These are phyloP conservation scores for Salvelinus sp. DNA, from an alignment of 2,113 vertebrate genomes.

Conservation along the genomic window DNA sequence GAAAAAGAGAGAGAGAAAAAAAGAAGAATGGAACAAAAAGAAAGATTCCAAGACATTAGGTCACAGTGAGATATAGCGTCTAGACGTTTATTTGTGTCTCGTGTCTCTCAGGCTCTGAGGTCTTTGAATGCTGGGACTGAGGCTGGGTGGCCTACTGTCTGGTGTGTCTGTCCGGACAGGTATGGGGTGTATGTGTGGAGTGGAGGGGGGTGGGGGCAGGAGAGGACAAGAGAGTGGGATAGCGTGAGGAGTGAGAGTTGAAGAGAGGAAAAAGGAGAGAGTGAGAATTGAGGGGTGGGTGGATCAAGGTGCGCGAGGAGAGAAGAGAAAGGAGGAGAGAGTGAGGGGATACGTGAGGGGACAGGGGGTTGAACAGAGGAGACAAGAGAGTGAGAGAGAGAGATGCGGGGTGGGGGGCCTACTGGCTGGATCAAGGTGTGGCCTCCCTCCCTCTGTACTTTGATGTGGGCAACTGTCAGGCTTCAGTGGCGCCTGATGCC, in stretches of 20 bases:
- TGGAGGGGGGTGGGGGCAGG: background rate
- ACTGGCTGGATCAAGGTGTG: slow-evolving; percentile 78
- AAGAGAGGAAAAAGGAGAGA: background rate
- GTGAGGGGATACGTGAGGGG: background rate
- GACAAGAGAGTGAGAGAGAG: background rate
- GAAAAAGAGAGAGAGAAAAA: slow-evolving; percentile 58
- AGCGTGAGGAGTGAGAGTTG: background rate
- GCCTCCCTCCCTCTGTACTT: slow-evolving; percentile 61
- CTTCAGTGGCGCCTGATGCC: slow-evolving; percentile 74
- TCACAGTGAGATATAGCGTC: slow-evolving; percentile 76
- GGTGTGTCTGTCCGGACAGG: slow-evolving; percentile 78
- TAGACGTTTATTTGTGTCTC: slow-evolving; percentile 79
- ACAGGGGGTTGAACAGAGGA: background rate
- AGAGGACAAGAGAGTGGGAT: background rate
- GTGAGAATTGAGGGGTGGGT: slow-evolving; percentile 21
- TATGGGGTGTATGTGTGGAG: slow-evolving; percentile 18
- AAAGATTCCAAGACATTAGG: slow-evolving; percentile 73
- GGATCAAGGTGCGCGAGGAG: background rate
- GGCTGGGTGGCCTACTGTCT: slow-evolving; percentile 77
- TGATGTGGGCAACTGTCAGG: slow-evolving; percentile 80
- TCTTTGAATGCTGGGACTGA: slow-evolving; percentile 80
- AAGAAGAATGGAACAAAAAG: slow-evolving; percentile 64
- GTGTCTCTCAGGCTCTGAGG: slow-evolving; percentile 39
- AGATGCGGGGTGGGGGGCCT: slow-evolving; percentile 61
- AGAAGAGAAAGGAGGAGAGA: background rate